phyloP scores from a whole-genome alignment of 2,113 vertebrate species.

The human (Homo sapiens) region DNA sequence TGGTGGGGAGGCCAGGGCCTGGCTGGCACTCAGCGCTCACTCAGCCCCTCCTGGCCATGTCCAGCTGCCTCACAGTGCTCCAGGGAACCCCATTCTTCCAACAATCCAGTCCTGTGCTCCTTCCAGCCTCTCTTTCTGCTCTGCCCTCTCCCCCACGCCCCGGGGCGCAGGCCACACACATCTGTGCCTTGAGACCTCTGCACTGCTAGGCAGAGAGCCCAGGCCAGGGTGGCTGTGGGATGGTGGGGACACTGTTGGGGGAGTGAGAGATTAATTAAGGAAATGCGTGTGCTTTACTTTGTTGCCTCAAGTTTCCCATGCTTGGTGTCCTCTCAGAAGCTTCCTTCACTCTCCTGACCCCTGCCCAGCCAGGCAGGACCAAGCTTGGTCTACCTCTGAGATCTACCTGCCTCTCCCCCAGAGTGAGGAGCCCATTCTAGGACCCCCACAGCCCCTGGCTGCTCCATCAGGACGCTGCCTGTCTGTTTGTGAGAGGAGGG shows the following conservation, averaged over 20 bases:
- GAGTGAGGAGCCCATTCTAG: neutral
- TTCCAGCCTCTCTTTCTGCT: neutral
- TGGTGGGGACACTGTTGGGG: too few species aligned
- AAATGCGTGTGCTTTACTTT: constrained; percentile 52
- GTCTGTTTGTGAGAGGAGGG: neutral
- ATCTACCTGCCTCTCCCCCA: neutral
- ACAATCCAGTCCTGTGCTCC: neutral
- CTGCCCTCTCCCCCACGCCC: neutral
- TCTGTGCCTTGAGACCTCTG: neutral
- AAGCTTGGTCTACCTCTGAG: neutral
- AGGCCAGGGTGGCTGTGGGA: too few species aligned
- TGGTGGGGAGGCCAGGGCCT: neutral
- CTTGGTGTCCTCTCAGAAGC: too few species aligned
- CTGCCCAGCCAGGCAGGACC: neutral
- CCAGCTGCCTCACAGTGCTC: neutral
- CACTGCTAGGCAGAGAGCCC: too few species aligned
- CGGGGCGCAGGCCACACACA: neutral
- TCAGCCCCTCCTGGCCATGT: neutral
- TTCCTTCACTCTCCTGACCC: neutral
- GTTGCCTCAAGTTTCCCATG: neutral
- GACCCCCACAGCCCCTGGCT: neutral
- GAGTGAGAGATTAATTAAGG: constrained; percentile 49
- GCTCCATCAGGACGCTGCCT: neutral
- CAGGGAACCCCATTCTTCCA: neutral
- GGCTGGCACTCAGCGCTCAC: neutral